Conservation (phyloP, 2,888 invertebrate species). For the Ashinkailepas kermadecensis region DNA sequence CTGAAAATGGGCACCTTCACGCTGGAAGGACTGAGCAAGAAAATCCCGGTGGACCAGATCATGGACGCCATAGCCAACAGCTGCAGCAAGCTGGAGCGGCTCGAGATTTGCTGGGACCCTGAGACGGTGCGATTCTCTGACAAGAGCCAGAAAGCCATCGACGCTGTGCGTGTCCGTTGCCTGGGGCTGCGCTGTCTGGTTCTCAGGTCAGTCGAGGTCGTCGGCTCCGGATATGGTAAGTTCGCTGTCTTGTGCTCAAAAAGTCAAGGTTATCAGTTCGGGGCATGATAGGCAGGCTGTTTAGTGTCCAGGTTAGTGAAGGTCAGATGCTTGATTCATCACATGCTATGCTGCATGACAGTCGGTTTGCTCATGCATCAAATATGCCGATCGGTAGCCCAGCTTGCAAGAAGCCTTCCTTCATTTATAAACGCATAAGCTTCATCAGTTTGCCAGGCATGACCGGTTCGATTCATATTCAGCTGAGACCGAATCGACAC, state of each 20-base stretch:
- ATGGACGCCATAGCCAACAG: slow-evolving; percentile 95
- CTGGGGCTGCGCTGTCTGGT: slow-evolving; percentile 85
- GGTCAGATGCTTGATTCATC: too few relatives aligned
- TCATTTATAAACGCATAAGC: too few relatives aligned
- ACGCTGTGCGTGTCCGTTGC: slow-evolving; percentile 90
- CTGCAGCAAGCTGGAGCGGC: slow-evolving; percentile 75
- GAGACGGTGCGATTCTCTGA: slow-evolving; percentile 97
- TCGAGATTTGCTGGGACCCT: slow-evolving; percentile 97
- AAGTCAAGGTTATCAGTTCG: too few relatives aligned
- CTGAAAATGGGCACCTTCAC: slow-evolving; percentile 81
- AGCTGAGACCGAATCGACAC: neutral
- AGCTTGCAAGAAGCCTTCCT: too few relatives aligned
- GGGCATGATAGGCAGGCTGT: slow-evolving; percentile 15
- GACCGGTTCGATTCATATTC: too few relatives aligned
- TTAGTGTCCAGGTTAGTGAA: slow-evolving; percentile 9
- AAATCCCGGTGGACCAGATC: slow-evolving; percentile 94
- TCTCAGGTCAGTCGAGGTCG: slow-evolving; percentile 56
- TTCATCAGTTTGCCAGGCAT: too few relatives aligned
- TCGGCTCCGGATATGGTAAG: too few relatives aligned
- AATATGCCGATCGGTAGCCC: too few relatives aligned
- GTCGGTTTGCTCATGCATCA: too few relatives aligned
- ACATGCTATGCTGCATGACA: too few relatives aligned
- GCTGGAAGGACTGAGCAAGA: slow-evolving; percentile 88
- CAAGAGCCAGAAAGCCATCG: slow-evolving; percentile 98
- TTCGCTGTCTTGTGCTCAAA: too few relatives aligned